Evolutionary conservation across 1,140 invertebrate genomes (phyloP).

Genomic region (Diachasma alloeum): DNA sequence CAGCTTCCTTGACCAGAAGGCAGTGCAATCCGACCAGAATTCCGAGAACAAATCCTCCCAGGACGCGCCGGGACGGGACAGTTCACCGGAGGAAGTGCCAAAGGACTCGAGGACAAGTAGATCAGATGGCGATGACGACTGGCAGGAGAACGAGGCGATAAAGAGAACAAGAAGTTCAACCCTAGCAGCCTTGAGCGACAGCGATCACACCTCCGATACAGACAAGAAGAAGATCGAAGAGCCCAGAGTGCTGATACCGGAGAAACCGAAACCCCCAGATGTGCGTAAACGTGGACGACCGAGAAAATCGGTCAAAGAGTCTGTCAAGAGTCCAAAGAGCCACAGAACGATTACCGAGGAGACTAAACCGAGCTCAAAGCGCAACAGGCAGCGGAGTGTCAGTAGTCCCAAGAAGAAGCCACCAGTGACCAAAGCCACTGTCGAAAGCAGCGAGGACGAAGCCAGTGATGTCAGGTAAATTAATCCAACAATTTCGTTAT

Average conservation of each 20-base stretch:
- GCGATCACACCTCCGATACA: conserved; percentile 51
- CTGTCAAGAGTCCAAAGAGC: conserved; percentile 48
- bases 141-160: conserved; percentile 48
- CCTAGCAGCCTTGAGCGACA: conserved; percentile 50
- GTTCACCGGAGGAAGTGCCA: conserved; percentile 21
- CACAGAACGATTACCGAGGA: conserved; percentile 36
- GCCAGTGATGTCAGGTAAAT: conserved; percentile 40
- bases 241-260: conserved; percentile 40
- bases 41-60: conserved; percentile 49
- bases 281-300: conserved; percentile 60
- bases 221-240: conserved; percentile 49
- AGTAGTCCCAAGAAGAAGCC: conserved; percentile 49
- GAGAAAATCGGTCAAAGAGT: conserved; percentile 55
- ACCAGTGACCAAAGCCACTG: conserved; percentile 45
- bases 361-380: conserved; percentile 39
- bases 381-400: conserved; percentile 42
- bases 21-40: conserved; percentile 44
- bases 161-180: conserved; percentile 47
- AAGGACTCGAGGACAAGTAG: conserved; percentile 23
- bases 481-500: no score
- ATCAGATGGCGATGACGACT: conserved; percentile 39
- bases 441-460: conserved; percentile 50
- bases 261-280: conserved; percentile 60
- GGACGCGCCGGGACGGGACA: conserved; percentile 37
- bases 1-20: conserved; percentile 61